Evolutionary conservation across 1,140 invertebrate genomes (phyloP).

Genomic region (Linepithema humile): DNA sequence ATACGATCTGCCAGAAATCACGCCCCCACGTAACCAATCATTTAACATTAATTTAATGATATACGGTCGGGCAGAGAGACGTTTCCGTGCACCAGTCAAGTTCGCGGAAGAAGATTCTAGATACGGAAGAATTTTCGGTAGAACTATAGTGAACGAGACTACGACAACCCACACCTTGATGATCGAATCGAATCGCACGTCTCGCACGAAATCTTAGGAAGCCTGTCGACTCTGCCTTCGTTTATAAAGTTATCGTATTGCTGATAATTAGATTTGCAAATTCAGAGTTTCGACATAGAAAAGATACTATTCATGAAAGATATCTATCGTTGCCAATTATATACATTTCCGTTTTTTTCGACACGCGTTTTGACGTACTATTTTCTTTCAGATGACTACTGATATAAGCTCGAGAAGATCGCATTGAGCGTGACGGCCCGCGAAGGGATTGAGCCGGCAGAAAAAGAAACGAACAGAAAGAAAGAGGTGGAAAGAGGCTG

Average conservation of each 20-base stretch:
- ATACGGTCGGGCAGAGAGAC: conserved; percentile 63
- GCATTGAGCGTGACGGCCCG: conserved; percentile 47
- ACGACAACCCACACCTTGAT: neutral
- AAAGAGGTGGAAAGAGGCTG: conserved; percentile 21
- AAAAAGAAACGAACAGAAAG: conserved; percentile 33
- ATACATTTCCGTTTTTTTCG: neutral
- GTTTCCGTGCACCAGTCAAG: conserved; percentile 8
- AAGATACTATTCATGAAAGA: neutral
- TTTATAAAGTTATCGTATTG: neutral
- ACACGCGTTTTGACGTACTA: conserved; percentile 30
- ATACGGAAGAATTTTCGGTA: conserved; percentile 52
- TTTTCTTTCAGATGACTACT: conserved; percentile 26
- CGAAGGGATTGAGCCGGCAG: conserved; percentile 56
- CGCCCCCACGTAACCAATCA: conserved; percentile 79
- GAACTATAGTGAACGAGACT: neutral
- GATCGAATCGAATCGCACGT: too few relatives aligned
- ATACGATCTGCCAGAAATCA: conserved; percentile 65
- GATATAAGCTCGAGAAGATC: conserved; percentile 56
- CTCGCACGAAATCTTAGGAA: neutral
- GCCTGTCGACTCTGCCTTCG: neutral
- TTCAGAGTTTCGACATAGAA: neutral
- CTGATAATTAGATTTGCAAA: neutral
- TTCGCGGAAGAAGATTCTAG: conserved; percentile 71
- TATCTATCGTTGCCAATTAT: neutral
- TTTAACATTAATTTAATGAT: conserved; percentile 82